Evolutionary conservation across 2,888 invertebrate genomes (phyloP).

Genomic region (Drosophila mimetica): DNA sequence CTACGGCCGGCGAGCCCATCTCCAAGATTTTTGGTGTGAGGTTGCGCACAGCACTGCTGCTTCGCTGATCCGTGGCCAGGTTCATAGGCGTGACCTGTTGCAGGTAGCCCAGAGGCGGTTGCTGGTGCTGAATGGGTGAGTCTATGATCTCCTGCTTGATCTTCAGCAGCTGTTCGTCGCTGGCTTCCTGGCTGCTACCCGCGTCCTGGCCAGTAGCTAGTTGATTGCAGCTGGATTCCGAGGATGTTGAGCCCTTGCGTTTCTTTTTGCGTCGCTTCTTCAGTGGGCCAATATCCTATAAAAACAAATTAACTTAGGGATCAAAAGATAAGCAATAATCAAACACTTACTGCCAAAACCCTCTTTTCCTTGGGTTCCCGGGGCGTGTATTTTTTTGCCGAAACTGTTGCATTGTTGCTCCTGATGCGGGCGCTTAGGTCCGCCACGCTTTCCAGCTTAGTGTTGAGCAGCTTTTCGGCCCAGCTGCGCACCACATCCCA

Average conservation of each 20-base stretch:
- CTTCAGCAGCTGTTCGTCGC: slow-evolving; percentile 67
- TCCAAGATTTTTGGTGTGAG: slow-evolving; percentile 81
- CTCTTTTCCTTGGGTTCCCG: slow-evolving; percentile 87
- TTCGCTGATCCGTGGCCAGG: slow-evolving; percentile 72
- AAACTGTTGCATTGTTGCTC: slow-evolving; percentile 67
- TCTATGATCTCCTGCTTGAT: slow-evolving; percentile 83
- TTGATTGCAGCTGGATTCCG: slow-evolving; percentile 82
- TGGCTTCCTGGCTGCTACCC: slow-evolving; percentile 70
- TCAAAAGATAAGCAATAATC: accelerated
- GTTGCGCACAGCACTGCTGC: slow-evolving; percentile 78
- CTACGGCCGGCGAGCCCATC: slow-evolving; percentile 51
- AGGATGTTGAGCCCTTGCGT: slow-evolving; percentile 83
- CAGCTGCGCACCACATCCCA: slow-evolving; percentile 83
- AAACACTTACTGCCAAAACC: slow-evolving; percentile 76
- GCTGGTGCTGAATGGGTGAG: slow-evolving; percentile 67
- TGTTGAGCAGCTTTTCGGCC: slow-evolving; percentile 83
- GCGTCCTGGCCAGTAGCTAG: slow-evolving; percentile 53
- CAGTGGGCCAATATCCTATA: slow-evolving; percentile 82
- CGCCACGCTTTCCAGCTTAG: slow-evolving; percentile 79
- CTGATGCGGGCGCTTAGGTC: slow-evolving; percentile 81
- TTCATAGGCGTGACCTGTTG: slow-evolving; percentile 83
- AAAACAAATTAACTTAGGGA: background rate
- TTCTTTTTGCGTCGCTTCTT: slow-evolving; percentile 84
- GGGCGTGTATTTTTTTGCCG: slow-evolving; percentile 88
- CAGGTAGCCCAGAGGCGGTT: slow-evolving; percentile 19